A percentile compares a stretch with the other conserved stretches of the same genome.
These are phyloP conservation scores for Ochropacha duplaris DNA, from an alignment of 2,888 invertebrate genomes.

Conservation along the genomic window DNA sequence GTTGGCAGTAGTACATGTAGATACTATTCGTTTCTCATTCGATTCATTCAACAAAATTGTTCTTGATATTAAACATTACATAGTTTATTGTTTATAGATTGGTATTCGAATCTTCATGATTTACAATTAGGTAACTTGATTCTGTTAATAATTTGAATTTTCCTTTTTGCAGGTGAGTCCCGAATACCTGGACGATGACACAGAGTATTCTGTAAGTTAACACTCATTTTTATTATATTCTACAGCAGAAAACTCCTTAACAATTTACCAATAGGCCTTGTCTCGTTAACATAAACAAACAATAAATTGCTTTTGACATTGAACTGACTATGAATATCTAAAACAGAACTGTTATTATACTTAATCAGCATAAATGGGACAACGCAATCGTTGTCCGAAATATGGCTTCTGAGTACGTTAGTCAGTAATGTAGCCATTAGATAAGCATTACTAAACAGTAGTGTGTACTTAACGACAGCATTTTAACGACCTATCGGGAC, in stretches of 20 bases:
- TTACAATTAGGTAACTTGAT: neutral
- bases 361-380: conserved; percentile 19
- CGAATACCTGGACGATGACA: conserved; percentile 49
- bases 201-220: conserved; percentile 44
- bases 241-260: neutral
- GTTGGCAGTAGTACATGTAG: conserved; percentile 39
- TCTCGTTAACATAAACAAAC: neutral
- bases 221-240: neutral
- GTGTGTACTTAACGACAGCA: conserved; percentile 21
- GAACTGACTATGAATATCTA: neutral
- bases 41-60: conserved; percentile 2
- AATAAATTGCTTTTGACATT: neutral
- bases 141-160: conserved; percentile 15
- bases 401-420: conserved; percentile 15
- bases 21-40: conserved; percentile 45
- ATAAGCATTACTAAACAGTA: conserved; percentile 25
- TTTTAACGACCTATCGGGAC: conserved; percentile 27
- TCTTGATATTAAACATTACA: neutral
- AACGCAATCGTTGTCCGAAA: conserved; percentile 23
- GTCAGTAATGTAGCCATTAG: conserved; percentile 24
- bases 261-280: neutral
- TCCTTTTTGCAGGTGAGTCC: conserved; percentile 67
- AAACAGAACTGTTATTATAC: conserved; percentile 17
- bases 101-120: neutral
- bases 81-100: too few relatives aligned